These are phyloP conservation scores for Drosophila navojoa DNA, from an alignment of 1,140 invertebrate genomes.

Conservation along the genomic window DNA sequence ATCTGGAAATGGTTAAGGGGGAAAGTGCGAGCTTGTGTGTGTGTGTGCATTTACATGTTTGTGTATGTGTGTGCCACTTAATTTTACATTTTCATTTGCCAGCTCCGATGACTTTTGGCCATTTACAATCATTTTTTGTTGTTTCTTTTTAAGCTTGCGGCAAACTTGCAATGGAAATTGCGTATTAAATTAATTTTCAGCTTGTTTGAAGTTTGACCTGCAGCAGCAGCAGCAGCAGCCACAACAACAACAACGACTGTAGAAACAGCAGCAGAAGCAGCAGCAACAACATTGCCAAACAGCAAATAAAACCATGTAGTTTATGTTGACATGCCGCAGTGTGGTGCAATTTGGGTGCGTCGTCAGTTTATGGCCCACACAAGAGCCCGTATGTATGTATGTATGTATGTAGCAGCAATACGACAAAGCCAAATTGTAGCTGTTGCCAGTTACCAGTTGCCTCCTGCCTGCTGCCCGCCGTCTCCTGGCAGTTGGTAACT, in stretches of 20 bases:
- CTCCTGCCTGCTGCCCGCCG: conserved; percentile 9
- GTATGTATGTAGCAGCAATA: conserved; percentile 25
- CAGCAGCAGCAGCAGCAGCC: conserved; percentile 29
- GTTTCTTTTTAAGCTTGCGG: conserved; percentile 28
- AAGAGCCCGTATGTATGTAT: neutral
- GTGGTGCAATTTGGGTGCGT: conserved; percentile 49
- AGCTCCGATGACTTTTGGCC: conserved; percentile 74
- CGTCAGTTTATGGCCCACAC: conserved; percentile 42
- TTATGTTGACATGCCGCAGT: conserved; percentile 69
- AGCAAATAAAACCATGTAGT: conserved; percentile 72
- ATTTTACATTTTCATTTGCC: conserved; percentile 81
- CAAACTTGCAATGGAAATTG: conserved; percentile 62
- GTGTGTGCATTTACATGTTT: conserved; percentile 20
- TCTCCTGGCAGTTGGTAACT: conserved; percentile 15
- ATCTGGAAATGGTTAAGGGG: conserved; percentile 3
- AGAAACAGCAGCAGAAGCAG: conserved; percentile 9
- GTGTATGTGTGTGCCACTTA: conserved; percentile 72
- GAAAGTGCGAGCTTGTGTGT: conserved; percentile 1
- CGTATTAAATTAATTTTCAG: conserved; percentile 81
- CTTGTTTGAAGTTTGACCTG: conserved; percentile 78
- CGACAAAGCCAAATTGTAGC: conserved; percentile 67
- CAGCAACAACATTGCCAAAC: conserved; percentile 47
- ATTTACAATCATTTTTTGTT: conserved; percentile 76
- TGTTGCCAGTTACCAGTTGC: conserved; percentile 9
- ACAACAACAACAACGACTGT: conserved; percentile 39